Conservation (phyloP, 2,888 invertebrate genomes). For the Lingula anatina region DNA sequence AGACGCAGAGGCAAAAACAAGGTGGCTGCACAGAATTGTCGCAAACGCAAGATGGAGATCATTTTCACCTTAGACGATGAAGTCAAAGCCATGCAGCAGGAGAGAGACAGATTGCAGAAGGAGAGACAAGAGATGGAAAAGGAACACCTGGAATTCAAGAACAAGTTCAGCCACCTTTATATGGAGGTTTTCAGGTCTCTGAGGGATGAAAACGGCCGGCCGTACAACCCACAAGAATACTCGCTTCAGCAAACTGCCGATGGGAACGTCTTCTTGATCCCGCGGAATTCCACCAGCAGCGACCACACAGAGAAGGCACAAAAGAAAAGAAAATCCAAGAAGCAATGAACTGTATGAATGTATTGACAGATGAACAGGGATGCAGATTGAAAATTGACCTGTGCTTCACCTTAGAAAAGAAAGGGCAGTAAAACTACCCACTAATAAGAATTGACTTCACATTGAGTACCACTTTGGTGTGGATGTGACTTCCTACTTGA, state of each 20-base stretch:
- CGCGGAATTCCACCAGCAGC: conserved; percentile 56
- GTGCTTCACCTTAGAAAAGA: too few relatives aligned
- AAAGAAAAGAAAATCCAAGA: conserved; percentile 23
- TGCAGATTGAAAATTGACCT: too few relatives aligned
- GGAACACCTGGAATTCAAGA: conserved; percentile 77
- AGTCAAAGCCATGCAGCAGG: conserved; percentile 78
- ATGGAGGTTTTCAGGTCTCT: conserved; percentile 86
- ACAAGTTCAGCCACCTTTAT: conserved; percentile 81
- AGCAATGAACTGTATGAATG: conserved; percentile 8
- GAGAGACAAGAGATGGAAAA: conserved; percentile 71
- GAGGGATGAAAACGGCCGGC: conserved; percentile 81
- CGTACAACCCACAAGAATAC: conserved; percentile 76
- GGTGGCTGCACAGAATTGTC: conserved; percentile 97
- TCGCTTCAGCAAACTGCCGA: conserved; percentile 87
- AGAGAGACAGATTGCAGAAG: conserved; percentile 70
- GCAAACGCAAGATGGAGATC: conserved; percentile 80
- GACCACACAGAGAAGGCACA: conserved; percentile 16
- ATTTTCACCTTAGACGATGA: conserved; percentile 88
- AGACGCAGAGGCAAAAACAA: conserved; percentile 79
- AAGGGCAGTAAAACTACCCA: too few relatives aligned
- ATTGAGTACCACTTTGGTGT: too few relatives aligned
- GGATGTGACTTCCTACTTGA: too few relatives aligned
- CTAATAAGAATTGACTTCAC: too few relatives aligned
- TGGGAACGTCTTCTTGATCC: conserved; percentile 83
- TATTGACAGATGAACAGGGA: too few relatives aligned